Percentiles rank a stretch among this genome's conserved stretches.
phyloP scores from a whole-genome alignment of 2,113 vertebrate species.

The Orthonyx spaldingii region DNA sequence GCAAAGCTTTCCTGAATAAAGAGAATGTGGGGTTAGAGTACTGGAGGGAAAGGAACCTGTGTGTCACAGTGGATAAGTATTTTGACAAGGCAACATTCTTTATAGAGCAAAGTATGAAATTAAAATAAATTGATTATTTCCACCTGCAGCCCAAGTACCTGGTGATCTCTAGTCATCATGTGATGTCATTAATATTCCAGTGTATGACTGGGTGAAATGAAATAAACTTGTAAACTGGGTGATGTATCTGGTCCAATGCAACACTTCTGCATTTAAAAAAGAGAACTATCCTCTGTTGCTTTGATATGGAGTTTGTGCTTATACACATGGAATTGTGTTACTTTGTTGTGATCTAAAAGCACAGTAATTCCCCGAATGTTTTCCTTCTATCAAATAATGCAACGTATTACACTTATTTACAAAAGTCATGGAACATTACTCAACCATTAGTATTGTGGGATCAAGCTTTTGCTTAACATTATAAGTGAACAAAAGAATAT shows the following conservation, averaged over 20 bases:
- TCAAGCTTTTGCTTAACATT: not conserved
- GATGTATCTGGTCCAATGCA: not conserved
- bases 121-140: not conserved
- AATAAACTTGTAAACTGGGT: not conserved
- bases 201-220: not conserved
- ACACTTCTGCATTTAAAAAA: not conserved
- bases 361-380: not conserved
- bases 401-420: not conserved
- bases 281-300: not conserved
- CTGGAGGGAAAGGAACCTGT: not conserved
- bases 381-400: not conserved
- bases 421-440: not conserved
- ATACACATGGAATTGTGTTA: not conserved
- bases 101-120: not conserved
- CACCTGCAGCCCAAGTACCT: not conserved
- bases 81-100: not conserved
- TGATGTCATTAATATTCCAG: not conserved
- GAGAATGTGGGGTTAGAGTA: not conserved
- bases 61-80: not conserved
- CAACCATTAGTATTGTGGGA: not conserved
- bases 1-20: conserved; percentile 73
- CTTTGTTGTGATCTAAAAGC: not conserved
- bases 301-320: not conserved
- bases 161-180: not conserved
- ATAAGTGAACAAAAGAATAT: not conserved